Evolutionary conservation across 2,888 invertebrate genomes (phyloP), one percentile per base, ranked within the genome.

Genomic region (Hypselothyrea guttata): DNA sequence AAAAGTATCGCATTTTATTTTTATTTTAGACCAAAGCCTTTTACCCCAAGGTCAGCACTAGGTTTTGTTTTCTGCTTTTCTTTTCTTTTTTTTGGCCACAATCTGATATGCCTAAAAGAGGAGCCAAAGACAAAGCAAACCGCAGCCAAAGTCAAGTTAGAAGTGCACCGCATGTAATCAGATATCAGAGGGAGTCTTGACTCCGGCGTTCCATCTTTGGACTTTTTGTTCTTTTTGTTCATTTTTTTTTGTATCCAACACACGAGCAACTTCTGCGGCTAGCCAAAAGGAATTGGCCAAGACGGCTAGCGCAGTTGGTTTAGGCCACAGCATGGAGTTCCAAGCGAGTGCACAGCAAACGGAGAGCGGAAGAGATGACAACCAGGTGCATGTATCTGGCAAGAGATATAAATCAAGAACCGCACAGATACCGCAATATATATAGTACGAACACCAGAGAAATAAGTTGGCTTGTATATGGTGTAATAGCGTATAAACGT

Each of bases 101-200:
- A 78, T 78, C 78, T 72, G 78, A 78, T 84, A 78, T 78, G 83
- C 83, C 75, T 40, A 53, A 58, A 57, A 69, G 42, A 54, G 44
- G 47, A 55, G 47, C 47, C 48, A 44, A 41, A 45, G 47, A 51
- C 55, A 52, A 57, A 55, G 28, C 49, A 16, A 28, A 27, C 47
- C 68, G 57, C 65, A 76, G 40, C 49, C 63, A 44, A 61, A 42
- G 30, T 30, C 15, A 76, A 71, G 71, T 73, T 54, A 65, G 66
- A 66, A 66, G 49, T 52, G 58, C 66, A 53, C 70, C 83, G 68
- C 64, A 76, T 59, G 84, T 76, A 85, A 79, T 79, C 85, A 70
- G 79, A 79, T 83, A 79, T 79, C 49, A 54, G 44, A 55, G 42
- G 51, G 18, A 31, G 47, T 40, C 47, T 60, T 28, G n/a, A n/a